Conservation (phyloP, 2,797 vertebrate genomes). For the Urocyon cinereoargenteus region DNA sequence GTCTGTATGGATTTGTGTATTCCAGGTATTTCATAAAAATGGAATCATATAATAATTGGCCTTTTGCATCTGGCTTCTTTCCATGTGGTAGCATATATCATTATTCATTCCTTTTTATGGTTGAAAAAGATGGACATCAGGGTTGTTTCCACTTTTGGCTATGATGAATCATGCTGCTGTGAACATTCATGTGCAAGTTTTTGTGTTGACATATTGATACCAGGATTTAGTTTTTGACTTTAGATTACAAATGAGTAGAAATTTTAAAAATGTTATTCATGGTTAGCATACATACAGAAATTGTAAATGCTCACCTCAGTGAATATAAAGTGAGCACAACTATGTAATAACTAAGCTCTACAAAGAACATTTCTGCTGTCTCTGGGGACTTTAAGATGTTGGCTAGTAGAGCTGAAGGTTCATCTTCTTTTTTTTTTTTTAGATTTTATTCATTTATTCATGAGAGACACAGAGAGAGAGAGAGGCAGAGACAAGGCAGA, state of each 20-base stretch:
- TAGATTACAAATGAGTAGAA: conserved; percentile 21
- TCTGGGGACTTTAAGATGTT: background rate
- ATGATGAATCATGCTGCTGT: background rate
- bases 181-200: background rate
- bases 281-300: background rate
- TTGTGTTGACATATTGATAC: background rate
- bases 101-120: background rate
- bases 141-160: background rate
- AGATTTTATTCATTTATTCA: too few species aligned
- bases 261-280: background rate
- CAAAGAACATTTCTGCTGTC: background rate
- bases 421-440: background rate
- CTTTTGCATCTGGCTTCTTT: background rate
- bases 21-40: background rate
- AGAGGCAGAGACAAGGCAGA: too few species aligned
- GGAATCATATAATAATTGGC: background rate
- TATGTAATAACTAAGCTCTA: background rate
- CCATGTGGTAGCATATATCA: background rate
- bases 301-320: background rate
- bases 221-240: conserved; percentile 41
- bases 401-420: background rate
- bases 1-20: background rate
- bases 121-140: background rate
- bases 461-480: too few species aligned
- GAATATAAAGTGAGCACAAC: background rate